Evolutionary conservation across 2,888 invertebrate genomes (phyloP), one percentile per base, ranked within the genome.

Genomic region (Nephrotoma appendiculata): DNA sequence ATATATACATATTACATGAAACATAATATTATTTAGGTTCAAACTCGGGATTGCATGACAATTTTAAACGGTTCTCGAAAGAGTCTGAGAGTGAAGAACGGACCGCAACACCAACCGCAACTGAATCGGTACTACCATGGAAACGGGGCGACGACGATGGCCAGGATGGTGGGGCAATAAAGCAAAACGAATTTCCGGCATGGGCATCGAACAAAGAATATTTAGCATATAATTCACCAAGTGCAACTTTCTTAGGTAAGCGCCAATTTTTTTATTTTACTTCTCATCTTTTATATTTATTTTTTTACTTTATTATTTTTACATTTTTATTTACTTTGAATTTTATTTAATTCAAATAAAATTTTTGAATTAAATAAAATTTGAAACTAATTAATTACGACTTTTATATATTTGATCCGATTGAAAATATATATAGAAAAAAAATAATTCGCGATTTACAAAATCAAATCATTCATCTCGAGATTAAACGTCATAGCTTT

Each of bases 151-250:
- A 96, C 89, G 96, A 96, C 89, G 95, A 95, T 87, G 94, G 95
- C 12, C 93, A 93, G 87, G 94, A 94, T 31, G 94, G 94, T 91
- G 92, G 94, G 89, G 94, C 95, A 89, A 92, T 95, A 86, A 94
- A 95, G 89, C 96, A 96, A 90, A 96, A 96, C 83, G 98, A 98
- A 91, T 98, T 98, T 90, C 98, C 98, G 11, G 95, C 97, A 12
- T 98, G 98, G 98, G 98, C 98, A 84, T 96, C 97, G 48, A 98
- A 98, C 91, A 97, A 98, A 91, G 98, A 98, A 90, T 98, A 98
- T 90, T 92, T 98, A 89, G 96, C 97, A 12, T 98, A 98, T 90
- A 96, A 95, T 91, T 98, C 98, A 86, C 98, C 98, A 2, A 97
- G 97, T 9, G 96, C 97, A 86, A 98, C 97, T 87, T 97, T 97